Conservation (phyloP, 2,113 vertebrate genomes). For the Montifringilla adamsi region DNA sequence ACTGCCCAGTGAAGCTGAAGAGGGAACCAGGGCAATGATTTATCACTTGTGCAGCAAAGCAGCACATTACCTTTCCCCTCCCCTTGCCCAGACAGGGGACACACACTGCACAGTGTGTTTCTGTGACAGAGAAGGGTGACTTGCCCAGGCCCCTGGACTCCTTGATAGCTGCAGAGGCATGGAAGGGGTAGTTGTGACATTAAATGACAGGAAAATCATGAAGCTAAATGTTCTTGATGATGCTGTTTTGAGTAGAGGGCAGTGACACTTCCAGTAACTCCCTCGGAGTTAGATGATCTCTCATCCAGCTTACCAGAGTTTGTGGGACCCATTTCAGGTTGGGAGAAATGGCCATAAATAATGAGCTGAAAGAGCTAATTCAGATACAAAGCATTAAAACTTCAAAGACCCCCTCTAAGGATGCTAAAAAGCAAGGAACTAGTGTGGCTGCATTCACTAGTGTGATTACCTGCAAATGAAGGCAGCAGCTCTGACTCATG, state of each 20-base stretch:
- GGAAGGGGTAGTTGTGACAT: background rate
- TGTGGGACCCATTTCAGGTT: background rate
- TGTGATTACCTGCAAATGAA: constrained; percentile 57
- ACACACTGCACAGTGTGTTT: background rate
- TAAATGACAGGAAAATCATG: background rate
- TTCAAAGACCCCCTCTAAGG: background rate
- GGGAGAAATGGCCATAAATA: background rate
- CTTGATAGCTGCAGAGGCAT: background rate
- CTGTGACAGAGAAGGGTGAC: background rate
- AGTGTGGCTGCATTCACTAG: constrained; percentile 25
- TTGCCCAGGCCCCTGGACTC: background rate
- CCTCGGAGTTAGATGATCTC: background rate
- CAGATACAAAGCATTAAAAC: background rate
- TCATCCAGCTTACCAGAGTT: background rate
- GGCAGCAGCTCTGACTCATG: constrained; percentile 52
- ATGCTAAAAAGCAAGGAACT: constrained; percentile 1
- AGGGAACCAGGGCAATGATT: background rate
- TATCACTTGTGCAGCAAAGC: background rate
- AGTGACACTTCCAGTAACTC: background rate
- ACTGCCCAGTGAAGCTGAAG: background rate
- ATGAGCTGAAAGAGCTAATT: background rate
- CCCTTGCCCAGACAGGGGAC: background rate
- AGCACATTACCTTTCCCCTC: fast-evolving
- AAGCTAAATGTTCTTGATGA: background rate
- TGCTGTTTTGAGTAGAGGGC: background rate